Evolutionary conservation across 1,140 invertebrate species (phyloP).

Genomic region (Drosophila jambulina): DNA sequence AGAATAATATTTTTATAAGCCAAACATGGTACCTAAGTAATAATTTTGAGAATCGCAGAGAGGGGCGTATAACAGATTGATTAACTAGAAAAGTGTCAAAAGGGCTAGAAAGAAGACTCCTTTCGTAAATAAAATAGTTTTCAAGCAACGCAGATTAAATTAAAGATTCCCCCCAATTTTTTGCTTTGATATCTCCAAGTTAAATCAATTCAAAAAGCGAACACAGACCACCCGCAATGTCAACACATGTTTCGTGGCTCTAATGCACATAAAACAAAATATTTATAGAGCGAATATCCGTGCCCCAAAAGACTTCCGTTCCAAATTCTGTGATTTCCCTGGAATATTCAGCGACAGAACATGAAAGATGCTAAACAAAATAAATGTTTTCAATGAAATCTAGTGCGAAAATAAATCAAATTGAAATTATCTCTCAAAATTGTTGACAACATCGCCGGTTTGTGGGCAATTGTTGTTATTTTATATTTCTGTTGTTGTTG

Average conservation of each 20-base stretch:
- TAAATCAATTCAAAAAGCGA: not conserved
- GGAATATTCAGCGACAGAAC: conserved; percentile 4
- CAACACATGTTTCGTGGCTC: conserved; percentile 36
- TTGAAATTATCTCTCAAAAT: conserved; percentile 50
- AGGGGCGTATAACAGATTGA: not conserved
- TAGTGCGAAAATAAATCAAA: conserved; percentile 58
- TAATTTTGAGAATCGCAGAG: not conserved
- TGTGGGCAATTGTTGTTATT: conserved; percentile 36
- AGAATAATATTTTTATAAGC: no score
- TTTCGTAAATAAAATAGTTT: not conserved
- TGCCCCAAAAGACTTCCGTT: conserved; percentile 50
- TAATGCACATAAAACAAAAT: conserved; percentile 32
- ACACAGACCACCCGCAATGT: conserved; percentile 21
- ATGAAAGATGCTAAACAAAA: conserved; percentile 27
- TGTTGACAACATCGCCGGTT: conserved; percentile 39
- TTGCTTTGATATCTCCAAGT: not conserved
- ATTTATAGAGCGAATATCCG: conserved; percentile 34
- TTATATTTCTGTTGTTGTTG: not conserved
- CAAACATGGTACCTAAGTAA: no score
- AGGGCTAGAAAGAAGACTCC: not conserved
- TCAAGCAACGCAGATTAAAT: not conserved
- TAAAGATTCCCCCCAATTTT: not conserved
- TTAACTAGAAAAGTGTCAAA: not conserved
- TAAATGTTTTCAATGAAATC: conserved; percentile 48
- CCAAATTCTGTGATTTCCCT: conserved; percentile 22